Conservation (phyloP, 2,888 invertebrate genomes). For the Tetragonula carbonaria region DNA sequence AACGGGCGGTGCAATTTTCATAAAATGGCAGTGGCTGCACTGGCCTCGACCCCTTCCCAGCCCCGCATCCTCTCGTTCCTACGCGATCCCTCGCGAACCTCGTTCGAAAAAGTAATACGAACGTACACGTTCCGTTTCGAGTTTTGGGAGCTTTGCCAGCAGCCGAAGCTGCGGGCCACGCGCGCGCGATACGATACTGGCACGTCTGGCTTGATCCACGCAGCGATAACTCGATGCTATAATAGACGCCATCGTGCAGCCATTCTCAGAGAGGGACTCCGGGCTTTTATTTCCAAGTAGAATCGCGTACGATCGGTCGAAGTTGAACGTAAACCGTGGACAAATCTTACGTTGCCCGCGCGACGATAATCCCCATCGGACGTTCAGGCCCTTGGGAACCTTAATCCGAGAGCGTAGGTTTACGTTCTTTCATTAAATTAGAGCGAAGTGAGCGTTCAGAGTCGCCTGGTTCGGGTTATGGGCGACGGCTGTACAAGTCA, state of each 20-base stretch:
- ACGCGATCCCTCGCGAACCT: constrained; percentile 40
- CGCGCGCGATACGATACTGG: constrained; percentile 41
- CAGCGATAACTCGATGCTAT: constrained; percentile 54
- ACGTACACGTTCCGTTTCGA: constrained; percentile 56
- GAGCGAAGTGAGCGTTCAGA: constrained; percentile 9
- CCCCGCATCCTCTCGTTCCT: constrained; percentile 8
- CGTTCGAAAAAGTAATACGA: constrained; percentile 75
- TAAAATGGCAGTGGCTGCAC: constrained; percentile 75
- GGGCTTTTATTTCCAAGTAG: constrained; percentile 30
- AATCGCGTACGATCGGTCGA: background rate
- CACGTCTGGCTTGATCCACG: constrained; percentile 52
- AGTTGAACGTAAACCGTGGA: constrained; percentile 7
- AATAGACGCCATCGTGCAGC: constrained; percentile 55
- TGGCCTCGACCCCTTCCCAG: constrained; percentile 44
- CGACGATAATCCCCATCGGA: constrained; percentile 13
- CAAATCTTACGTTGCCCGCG: constrained; percentile 1
- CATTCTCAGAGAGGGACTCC: constrained; percentile 22
- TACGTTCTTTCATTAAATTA: constrained; percentile 29
- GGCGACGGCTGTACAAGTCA: background rate
- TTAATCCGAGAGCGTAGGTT: constrained; percentile 7
- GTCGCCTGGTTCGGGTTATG: background rate
- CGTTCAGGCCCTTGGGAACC: background rate
- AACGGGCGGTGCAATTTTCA: constrained; percentile 79
- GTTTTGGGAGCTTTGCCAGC: constrained; percentile 66
- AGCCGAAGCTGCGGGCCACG: constrained; percentile 46